A percentile compares a stretch with the other conserved stretches of the same genome.
phyloP scores from a whole-genome alignment of 2,888 invertebrate species.

The Sabellastarte sp. region DNA sequence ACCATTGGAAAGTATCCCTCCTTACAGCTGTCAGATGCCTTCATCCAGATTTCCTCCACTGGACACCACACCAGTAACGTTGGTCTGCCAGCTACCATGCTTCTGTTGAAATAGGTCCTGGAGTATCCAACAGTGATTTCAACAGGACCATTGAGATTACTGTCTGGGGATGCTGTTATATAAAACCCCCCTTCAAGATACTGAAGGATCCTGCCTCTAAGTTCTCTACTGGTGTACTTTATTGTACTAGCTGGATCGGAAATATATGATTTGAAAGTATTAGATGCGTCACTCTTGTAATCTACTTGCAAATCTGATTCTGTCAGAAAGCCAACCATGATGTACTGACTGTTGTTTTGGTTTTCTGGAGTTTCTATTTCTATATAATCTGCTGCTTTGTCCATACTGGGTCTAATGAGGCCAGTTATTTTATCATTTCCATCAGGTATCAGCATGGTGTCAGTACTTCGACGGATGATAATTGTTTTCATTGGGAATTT shows the following conservation, averaged over 20 bases:
- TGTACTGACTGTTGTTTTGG: constrained; percentile 18
- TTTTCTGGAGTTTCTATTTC: not conserved
- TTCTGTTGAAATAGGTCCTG: not conserved
- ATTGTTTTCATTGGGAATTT: not conserved
- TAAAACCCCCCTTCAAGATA: not conserved
- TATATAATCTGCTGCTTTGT: not conserved
- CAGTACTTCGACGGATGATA: not conserved
- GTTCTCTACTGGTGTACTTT: not conserved
- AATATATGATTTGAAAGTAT: not conserved
- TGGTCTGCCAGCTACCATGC: not conserved
- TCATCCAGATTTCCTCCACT: not conserved
- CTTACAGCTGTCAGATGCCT: not conserved
- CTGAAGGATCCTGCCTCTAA: not conserved
- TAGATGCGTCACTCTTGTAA: not conserved
- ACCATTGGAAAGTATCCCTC: not conserved
- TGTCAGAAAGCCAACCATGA: not conserved
- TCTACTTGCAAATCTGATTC: not conserved
- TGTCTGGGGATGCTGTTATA: not conserved
- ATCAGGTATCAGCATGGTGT: not conserved
- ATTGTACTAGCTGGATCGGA: not conserved
- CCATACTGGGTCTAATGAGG: not conserved
- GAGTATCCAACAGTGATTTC: not conserved
- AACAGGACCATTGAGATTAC: not conserved
- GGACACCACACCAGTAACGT: not conserved
- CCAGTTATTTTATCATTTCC: not conserved